These are phyloP conservation scores for Phoeniculus purpureus DNA, from an alignment of 2,797 vertebrate genomes.

Conservation along the genomic window DNA sequence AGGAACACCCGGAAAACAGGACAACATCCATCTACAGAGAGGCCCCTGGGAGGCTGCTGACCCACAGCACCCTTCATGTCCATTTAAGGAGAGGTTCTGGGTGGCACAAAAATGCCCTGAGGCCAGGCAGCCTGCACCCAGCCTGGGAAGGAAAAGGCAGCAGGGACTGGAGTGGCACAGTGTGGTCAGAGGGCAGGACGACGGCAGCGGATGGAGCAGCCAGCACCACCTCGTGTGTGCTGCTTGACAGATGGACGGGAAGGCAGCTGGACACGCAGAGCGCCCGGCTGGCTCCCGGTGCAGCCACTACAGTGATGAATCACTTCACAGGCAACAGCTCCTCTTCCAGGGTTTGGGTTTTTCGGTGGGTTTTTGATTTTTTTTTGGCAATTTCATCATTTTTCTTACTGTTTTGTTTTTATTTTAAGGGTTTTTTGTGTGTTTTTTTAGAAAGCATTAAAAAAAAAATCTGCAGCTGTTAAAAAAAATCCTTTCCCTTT, in stretches of 20 bases:
- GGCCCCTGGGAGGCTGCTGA: fast-evolving
- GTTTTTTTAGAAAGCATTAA: slow-evolving; percentile 70
- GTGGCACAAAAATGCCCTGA: neutral
- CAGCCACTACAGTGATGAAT: neutral
- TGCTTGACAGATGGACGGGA: neutral
- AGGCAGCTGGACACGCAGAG: slow-evolving; percentile 5
- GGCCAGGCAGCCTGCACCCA: neutral
- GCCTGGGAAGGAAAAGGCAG: neutral
- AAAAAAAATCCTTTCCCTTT: slow-evolving; percentile 65
- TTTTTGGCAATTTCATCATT: slow-evolving; percentile 51
- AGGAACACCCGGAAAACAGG: neutral
- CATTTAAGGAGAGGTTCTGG: neutral
- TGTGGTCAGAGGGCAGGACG: neutral
- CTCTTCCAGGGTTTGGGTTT: neutral
- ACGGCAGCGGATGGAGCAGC: neutral
- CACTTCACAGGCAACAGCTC: slow-evolving; percentile 27
- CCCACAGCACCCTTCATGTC: neutral
- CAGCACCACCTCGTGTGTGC: neutral
- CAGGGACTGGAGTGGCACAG: neutral
- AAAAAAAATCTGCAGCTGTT: slow-evolving; percentile 71
- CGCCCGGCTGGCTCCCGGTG: neutral
- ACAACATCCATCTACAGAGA: neutral
- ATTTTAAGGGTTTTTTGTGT: neutral
- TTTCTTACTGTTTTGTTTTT: neutral
- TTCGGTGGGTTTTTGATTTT: neutral